These are phyloP conservation scores for Pinna nobilis DNA, from an alignment of 1,140 invertebrate species.

Conservation along the genomic window DNA sequence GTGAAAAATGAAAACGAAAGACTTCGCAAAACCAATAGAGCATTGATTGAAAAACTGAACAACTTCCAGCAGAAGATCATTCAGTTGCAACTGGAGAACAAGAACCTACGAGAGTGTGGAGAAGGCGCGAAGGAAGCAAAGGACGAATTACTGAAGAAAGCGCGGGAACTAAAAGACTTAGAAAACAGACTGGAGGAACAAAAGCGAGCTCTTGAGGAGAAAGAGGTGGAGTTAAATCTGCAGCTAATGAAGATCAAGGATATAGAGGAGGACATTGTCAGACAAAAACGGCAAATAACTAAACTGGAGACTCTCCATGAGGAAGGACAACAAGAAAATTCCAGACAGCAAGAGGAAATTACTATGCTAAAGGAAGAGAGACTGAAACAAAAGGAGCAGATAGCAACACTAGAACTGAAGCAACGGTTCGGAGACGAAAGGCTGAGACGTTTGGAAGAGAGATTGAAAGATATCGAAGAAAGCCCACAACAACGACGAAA, in stretches of 20 bases:
- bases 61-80: slow-evolving; percentile 59
- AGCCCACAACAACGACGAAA: not conserved
- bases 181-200: slow-evolving; percentile 51
- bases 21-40: slow-evolving; percentile 55
- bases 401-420: slow-evolving; percentile 45
- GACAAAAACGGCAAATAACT: slow-evolving; percentile 49
- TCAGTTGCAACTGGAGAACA: slow-evolving; percentile 54
- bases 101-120: slow-evolving; percentile 49
- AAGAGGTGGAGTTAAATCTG: slow-evolving; percentile 51
- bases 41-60: slow-evolving; percentile 54
- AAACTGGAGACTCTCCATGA: slow-evolving; percentile 50
- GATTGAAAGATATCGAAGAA: slow-evolving; percentile 48
- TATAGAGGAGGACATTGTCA: slow-evolving; percentile 47
- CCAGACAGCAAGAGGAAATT: slow-evolving; percentile 52
- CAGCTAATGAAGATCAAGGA: slow-evolving; percentile 49
- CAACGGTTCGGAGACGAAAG: slow-evolving; percentile 50
- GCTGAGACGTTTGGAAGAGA: slow-evolving; percentile 45
- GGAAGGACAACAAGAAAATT: slow-evolving; percentile 50
- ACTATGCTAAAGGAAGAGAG: slow-evolving; percentile 46
- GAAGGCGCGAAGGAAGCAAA: slow-evolving; percentile 51
- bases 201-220: slow-evolving; percentile 47
- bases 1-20: slow-evolving; percentile 54
- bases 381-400: slow-evolving; percentile 47
- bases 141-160: slow-evolving; percentile 46
- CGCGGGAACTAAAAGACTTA: slow-evolving; percentile 45